Conservation (phyloP, 2,797 vertebrate species). For the Sebastes goodei region DNA sequence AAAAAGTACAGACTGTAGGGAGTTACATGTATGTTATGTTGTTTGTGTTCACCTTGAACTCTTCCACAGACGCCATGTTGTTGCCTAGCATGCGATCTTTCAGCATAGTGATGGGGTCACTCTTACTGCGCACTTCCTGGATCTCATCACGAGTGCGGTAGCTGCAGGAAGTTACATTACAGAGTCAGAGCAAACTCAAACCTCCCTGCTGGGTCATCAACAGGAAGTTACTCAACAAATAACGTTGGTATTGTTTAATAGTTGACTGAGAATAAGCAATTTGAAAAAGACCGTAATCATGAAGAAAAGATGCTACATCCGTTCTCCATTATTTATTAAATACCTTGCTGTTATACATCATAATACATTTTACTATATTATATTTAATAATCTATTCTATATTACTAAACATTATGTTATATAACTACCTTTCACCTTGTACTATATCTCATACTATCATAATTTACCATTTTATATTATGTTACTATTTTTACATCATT, state of each 20-base stretch:
- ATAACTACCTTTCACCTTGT: no score
- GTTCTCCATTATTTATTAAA: no score
- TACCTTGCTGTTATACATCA: no score
- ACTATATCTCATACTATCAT: no score
- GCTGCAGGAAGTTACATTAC: constrained; percentile 66
- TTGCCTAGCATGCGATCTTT: constrained; percentile 89
- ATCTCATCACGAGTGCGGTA: constrained; percentile 94
- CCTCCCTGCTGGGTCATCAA: not conserved
- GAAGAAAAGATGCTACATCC: no score
- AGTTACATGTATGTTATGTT: not conserved
- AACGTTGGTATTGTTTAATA: not conserved
- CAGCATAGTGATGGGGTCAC: constrained; percentile 91
- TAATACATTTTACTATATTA: no score
- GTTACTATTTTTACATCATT: no score
- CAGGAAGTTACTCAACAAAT: not conserved
- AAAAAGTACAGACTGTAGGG: not conserved
- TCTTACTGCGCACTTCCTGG: constrained; percentile 91
- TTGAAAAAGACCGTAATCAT: no score
- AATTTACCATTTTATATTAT: no score
- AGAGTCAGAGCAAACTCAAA: not conserved
- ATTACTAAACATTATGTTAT: no score
- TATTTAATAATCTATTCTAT: no score
- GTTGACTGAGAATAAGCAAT: not conserved
- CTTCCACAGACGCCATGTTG: constrained; percentile 88
- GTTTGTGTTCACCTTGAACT: constrained; percentile 83